Conservation (phyloP, 2,797 vertebrate genomes). For the Paedocypris micromegethes region DNA sequence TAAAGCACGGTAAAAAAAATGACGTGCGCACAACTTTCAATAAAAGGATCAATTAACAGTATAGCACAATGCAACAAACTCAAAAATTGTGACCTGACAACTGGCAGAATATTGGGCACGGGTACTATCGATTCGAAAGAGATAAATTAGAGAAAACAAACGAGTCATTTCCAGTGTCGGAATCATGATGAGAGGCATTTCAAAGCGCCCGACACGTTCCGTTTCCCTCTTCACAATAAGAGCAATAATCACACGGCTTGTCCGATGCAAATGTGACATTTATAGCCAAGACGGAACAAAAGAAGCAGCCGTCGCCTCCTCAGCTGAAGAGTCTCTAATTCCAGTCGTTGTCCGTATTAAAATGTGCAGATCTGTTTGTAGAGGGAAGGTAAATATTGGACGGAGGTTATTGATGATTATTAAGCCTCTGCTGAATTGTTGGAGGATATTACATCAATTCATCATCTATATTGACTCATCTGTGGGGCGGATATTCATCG, state of each 20-base stretch:
- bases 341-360: conserved; percentile 23
- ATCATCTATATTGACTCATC: conserved; percentile 34
- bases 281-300: conserved; percentile 7
- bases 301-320: background rate
- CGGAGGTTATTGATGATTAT: conserved; percentile 28
- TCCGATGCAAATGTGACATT: conserved; percentile 46
- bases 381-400: conserved; percentile 40
- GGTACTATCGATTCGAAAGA: too few species aligned
- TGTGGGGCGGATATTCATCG: conserved; percentile 13
- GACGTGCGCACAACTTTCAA: too few species aligned
- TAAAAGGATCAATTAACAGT: too few species aligned
- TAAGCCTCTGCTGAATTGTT: conserved; percentile 20
- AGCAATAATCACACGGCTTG: conserved; percentile 5
- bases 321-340: conserved; percentile 22
- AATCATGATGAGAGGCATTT: background rate
- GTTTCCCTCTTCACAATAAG: background rate
- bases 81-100: too few species aligned
- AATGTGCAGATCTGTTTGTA: conserved; percentile 21
- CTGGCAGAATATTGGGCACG: too few species aligned
- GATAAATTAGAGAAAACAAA: too few species aligned
- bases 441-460: conserved; percentile 20
- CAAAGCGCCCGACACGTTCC: background rate
- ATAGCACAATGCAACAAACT: too few species aligned
- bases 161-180: background rate
- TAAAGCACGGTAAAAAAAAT: too few species aligned